Evolutionary conservation across 2,113 vertebrate genomes (phyloP).

Genomic region (Lasiurus cinereus): DNA sequence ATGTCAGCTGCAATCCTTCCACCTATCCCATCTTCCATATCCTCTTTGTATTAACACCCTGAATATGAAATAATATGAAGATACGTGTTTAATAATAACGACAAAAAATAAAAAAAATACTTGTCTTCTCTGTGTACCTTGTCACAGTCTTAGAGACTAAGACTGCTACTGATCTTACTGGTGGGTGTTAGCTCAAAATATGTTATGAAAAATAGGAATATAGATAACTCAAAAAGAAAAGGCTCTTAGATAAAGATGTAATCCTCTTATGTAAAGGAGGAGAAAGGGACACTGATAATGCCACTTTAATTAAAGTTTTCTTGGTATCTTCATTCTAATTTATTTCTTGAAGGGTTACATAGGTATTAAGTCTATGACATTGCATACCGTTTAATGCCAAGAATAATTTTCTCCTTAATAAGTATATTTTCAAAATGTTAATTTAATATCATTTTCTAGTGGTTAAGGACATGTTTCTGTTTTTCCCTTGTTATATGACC

Average conservation of each 20-base stretch:
- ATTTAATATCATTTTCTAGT: neutral
- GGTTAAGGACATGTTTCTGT: neutral
- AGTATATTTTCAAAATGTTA: neutral
- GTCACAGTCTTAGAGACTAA: neutral
- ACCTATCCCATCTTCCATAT: neutral
- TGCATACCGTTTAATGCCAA: neutral
- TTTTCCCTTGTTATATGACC: neutral
- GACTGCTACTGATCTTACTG: neutral
- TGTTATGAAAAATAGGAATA: neutral
- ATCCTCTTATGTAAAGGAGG: conserved; percentile 72
- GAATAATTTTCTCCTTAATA: conserved; percentile 18
- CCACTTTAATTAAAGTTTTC: conserved; percentile 81
- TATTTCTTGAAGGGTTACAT: conserved; percentile 63
- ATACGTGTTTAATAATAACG: neutral
- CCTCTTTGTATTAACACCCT: conserved; percentile 29
- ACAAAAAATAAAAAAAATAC: neutral
- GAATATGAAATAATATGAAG: neutral
- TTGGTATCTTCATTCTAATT: conserved; percentile 73
- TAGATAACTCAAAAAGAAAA: conserved; percentile 70
- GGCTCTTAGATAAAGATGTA: conserved; percentile 75
- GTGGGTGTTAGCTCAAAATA: neutral
- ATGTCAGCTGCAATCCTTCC: neutral
- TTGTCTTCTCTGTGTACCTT: neutral
- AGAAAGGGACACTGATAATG: conserved; percentile 72
- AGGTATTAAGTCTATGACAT: conserved; percentile 61